A percentile compares a stretch with the other conserved stretches of the same genome.
These are phyloP conservation scores for Ectemnius lituratus DNA, from an alignment of 2,888 invertebrate species.

Conservation along the genomic window DNA sequence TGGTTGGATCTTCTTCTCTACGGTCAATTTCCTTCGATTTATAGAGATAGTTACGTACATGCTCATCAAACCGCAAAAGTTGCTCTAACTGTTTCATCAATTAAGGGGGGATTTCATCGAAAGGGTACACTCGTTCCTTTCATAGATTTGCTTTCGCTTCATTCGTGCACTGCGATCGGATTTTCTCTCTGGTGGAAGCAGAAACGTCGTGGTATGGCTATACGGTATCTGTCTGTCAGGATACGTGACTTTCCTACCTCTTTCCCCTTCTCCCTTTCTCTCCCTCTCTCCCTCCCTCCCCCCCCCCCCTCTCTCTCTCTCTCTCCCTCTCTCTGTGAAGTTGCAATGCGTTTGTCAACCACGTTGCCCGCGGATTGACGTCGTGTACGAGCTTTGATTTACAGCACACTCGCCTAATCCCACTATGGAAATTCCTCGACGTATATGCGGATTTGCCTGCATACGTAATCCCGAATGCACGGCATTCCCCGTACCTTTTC, in stretches of 20 bases:
- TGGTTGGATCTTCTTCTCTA: no score
- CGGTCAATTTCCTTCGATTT: no score
- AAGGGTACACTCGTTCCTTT: no score
- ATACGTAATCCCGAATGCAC: constrained; percentile 9
- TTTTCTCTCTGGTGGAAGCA: no score
- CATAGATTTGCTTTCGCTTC: no score
- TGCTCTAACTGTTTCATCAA: no score
- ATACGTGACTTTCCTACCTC: neutral
- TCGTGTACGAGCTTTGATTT: constrained; percentile 23
- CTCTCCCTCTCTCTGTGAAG: constrained; percentile 4
- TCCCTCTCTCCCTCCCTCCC: neutral
- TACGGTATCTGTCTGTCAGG: neutral
- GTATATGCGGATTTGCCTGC: constrained; percentile 11
- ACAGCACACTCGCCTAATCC: constrained; percentile 28
- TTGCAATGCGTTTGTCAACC: constrained; percentile 17
- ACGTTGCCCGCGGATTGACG: constrained; percentile 22
- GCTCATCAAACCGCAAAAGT: no score
- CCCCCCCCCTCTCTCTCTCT: neutral
- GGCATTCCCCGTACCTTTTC: neutral
- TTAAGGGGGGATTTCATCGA: no score
- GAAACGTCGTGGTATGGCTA: no score
- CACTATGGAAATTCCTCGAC: constrained; percentile 24
- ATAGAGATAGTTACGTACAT: no score
- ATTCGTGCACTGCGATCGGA: no score
- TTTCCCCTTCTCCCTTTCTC: neutral